Base-by-base conservation (phyloP, 2,797 vertebrate species). In the Balearica regulorum region DNA sequence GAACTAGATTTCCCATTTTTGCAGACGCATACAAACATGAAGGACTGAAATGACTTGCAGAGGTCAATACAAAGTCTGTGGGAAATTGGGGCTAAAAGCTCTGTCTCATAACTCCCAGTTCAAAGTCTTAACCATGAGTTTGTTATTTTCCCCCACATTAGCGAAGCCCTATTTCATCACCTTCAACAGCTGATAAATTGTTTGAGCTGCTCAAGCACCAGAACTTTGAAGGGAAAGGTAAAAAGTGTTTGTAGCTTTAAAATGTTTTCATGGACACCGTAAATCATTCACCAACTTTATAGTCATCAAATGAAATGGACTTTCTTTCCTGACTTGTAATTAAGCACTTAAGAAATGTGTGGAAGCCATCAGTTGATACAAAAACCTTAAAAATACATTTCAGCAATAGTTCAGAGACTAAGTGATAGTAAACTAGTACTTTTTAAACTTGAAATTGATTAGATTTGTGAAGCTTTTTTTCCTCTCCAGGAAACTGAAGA, bases 161-260 rank as follows among this genome's bases (percentile, higher is more conserved):
- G 31, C 92, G 75, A 80, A 92, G 55, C 26, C 60, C 10, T 55
- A 43, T 91, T 94, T 93, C 85, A 71, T 79, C 89, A 86, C 60
- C 37, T 94, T 77, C 72, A 71, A 33, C 89, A 93, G 65, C 72
- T 91, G 87, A 86, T 90, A 95, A 88, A 88, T 95, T 60, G 13
- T 58, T 76, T 79, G 48, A 81, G 65, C 44, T 83, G 31, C 49
- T 78, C 80, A 57, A 83, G 68, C 43, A 35, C 35, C 54, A 76
- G 68, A 87, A 93, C 77, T 89, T 79, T 51, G 66, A 95, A 84
- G 39, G 44, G 62, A 93, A 96, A 89, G 43, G 46, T 65, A 92
- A 76, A 66, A 83, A 49, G 31, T 22, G 44, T 80, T 94, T 86
- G 48, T 89, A 62, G 78, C 35, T 87, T 91, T 22, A 44, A 46